Base-by-base conservation (phyloP, 92 coral and sea anemone species). In the Porites lobata region DNA sequence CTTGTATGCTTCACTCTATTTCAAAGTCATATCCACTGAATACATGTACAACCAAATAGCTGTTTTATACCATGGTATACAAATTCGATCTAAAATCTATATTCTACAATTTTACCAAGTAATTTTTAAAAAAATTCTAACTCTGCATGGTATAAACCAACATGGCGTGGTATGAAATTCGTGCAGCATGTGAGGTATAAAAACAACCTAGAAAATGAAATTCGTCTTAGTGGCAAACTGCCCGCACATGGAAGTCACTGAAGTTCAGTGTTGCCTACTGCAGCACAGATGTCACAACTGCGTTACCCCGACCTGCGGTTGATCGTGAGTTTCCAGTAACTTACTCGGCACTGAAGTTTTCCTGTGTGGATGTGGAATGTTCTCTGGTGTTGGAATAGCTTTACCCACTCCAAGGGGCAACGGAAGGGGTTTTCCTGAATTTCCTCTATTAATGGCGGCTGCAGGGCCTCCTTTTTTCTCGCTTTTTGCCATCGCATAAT, bases 351-450 rank as follows among this genome's bases (percentile, higher is more conserved):
- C 99, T 9, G 99, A 98, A 22, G 96, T 86, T 91, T 98, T 98
- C 91, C 99, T 90, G 87, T 98, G 99, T n/a, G 99, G 99, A 71
- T 98, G 99, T n/a, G 99, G 99, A 71, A 98, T 98, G 80, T 98
- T 96, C 61, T 98, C 99, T 32, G 99, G 99, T 53, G 95, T 98
- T 8, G 99, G 99, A 58, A 95, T 95, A 38, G 96, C 99, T 86
- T 93, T 92, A 20, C 99, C 99, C 21, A 98, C 96, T 65, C 91
- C 98, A 61, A 93, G 84, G 64, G 87, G 92, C 50, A 89, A 88
- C 43, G 70, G 65, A 21, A 84, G 89, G 89, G 87, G 47, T 38
- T 38, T 38, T 38, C 47, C 88, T 26, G 90, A 89, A 70, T 82
- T 91, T 17, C 89, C 94, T 24, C 82, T 94, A 62, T 96, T 91